Evolutionary conservation across 2,113 vertebrate genomes (phyloP), one percentile per base, ranked within the genome.

Genomic region (Acanthochromis polyacanthus): DNA sequence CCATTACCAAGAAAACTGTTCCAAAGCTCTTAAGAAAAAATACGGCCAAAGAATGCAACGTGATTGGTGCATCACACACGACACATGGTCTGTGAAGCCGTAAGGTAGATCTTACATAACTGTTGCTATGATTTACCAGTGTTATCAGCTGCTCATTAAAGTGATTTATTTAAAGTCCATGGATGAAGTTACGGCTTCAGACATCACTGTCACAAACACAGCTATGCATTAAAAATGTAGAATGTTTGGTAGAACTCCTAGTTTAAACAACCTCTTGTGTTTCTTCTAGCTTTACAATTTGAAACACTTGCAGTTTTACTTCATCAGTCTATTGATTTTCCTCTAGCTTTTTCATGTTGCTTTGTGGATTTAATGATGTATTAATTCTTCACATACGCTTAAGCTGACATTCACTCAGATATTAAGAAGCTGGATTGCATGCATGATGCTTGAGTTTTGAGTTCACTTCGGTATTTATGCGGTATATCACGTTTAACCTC

Each of bases 401-500:
- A 10, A 66, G 36, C 15, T 5, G 1, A 64, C 62, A 71, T 12
- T 46, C 55, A 38, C 63, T 48, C 58, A 62, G 81, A 71, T 63
- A 64, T 12, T 78, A 63, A 72, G 64, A 79, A 52, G 68, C 68
- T 64, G 53, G 52, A 65, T 40, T 30, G 52, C 57, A 55, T 58
- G 70, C 57, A 75, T 77, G 53, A 45, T 80, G 53, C 40, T 75
- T 75, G 73, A 76, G 69, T 82, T 67, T 75, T 15, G 19, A 57
- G 32, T 48, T 68, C 14, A 14, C 78, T 75, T 78, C 58, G 81
- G 71, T 75, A 85, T 81, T 82, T 51, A 56, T 87, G 88, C 52
- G 71, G 77, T 75, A 58, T 85, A 86, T 90, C 82, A 55, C 55
- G 25, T 91, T 90, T 43, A 89, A 86, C 64, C 76, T 78, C 59